Percentiles rank a stretch among this genome's conserved stretches.
Evolutionary conservation across 2,113 vertebrate genomes (phyloP).

Genomic region (Marmota flaviventris): DNA sequence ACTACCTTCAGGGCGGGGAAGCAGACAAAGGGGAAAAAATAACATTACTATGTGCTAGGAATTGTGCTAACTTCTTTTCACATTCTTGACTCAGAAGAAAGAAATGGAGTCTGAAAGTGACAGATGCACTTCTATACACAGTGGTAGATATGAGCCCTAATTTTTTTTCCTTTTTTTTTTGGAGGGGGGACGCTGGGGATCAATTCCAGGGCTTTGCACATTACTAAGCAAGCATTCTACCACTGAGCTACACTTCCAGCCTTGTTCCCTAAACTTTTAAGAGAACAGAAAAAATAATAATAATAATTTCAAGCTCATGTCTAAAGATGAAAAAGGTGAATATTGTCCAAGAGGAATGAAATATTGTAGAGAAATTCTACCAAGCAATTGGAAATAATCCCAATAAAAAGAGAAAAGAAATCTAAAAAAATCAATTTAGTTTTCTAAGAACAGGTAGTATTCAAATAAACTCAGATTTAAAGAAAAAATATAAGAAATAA

Average conservation of each 20-base stretch:
- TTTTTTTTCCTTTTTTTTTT: neutral
- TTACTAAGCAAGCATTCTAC: too few relatives aligned
- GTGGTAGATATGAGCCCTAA: neutral
- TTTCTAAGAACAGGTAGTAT: slow-evolving; percentile 22
- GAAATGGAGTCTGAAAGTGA: neutral
- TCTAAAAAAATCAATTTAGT: neutral
- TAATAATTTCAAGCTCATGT: neutral
- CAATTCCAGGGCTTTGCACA: too few relatives aligned
- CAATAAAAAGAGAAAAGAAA: neutral
- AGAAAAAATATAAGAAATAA: neutral
- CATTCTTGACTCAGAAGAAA: slow-evolving; percentile 30
- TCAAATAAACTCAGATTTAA: slow-evolving; percentile 15
- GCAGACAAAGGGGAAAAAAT: neutral
- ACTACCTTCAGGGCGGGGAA: neutral
- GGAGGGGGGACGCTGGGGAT: too few relatives aligned
- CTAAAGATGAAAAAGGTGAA: slow-evolving; percentile 20
- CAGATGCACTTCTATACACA: neutral
- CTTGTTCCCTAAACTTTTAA: neutral
- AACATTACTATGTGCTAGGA: slow-evolving; percentile 23
- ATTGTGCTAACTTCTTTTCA: slow-evolving; percentile 55
- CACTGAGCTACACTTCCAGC: too few relatives aligned
- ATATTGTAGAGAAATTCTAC: neutral
- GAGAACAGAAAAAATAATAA: slow-evolving; percentile 33
- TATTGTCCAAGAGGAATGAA: neutral
- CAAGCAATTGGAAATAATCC: slow-evolving; percentile 24